These are phyloP conservation scores for Mustela nigripes DNA, from an alignment of 2,113 vertebrate genomes.

Conservation along the genomic window DNA sequence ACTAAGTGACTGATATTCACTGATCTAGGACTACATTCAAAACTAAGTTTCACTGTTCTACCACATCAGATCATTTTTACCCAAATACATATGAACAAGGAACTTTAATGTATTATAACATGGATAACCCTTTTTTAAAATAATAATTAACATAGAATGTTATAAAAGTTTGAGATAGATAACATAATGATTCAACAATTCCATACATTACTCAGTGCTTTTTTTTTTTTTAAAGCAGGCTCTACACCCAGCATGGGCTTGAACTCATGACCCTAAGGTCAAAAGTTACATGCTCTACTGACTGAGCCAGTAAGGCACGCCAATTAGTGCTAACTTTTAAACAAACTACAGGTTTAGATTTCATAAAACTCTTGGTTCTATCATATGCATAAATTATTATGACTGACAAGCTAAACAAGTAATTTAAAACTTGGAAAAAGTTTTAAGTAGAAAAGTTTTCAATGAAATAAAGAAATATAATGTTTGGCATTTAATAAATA, in stretches of 20 bases:
- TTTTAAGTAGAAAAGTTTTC: neutral
- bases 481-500: neutral
- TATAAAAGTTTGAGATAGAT: neutral
- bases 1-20: neutral
- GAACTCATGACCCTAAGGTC: neutral
- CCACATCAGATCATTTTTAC: constrained; percentile 11
- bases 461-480: constrained; percentile 8
- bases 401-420: neutral
- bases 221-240: neutral
- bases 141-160: neutral
- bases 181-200: neutral
- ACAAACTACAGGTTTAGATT: constrained; percentile 31
- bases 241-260: neutral
- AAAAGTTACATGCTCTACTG: neutral
- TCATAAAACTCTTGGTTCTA: neutral
- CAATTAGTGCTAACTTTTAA: neutral
- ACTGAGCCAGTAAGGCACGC: neutral
- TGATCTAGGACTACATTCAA: constrained; percentile 50
- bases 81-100: neutral
- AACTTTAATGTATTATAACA: neutral
- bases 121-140: neutral
- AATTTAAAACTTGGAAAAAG: constrained; percentile 10
- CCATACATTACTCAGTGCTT: neutral
- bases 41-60: constrained; percentile 42
- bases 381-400: neutral